phyloP scores from a whole-genome alignment of 30 jellyfish, hydroid and myxozoan genomes.

The Turritopsis rubra region DNA sequence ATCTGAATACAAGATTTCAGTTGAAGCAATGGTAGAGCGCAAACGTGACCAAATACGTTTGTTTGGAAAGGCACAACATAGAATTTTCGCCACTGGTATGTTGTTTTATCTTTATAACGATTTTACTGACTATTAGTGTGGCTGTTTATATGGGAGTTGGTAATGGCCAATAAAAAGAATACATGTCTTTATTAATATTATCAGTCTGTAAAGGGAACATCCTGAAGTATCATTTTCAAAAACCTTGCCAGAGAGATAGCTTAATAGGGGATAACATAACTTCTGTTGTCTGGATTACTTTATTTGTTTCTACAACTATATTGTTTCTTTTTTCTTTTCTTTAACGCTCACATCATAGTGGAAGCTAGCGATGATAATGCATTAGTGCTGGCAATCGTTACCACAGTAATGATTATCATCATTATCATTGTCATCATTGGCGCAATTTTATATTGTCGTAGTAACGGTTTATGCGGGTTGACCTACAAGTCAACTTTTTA shows the following conservation, averaged over 20 bases:
- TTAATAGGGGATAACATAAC: too few relatives aligned
- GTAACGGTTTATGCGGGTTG: neutral
- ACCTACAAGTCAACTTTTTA: conserved; percentile 21
- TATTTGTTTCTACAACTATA: too few relatives aligned
- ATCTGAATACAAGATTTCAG: neutral
- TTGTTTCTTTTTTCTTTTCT: neutral
- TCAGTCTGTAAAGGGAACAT: too few relatives aligned
- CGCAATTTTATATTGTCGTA: neutral
- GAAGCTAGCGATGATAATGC: neutral
- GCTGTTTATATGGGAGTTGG: too few relatives aligned
- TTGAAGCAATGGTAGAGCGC: neutral
- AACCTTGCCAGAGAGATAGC: too few relatives aligned
- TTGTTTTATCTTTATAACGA: too few relatives aligned
- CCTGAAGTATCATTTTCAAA: too few relatives aligned
- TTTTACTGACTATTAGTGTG: too few relatives aligned
- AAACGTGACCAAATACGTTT: neutral
- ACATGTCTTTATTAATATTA: too few relatives aligned
- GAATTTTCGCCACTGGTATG: neutral
- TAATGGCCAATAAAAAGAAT: too few relatives aligned
- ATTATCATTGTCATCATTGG: conserved; percentile 1
- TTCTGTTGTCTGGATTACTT: too few relatives aligned
- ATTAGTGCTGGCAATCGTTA: neutral
- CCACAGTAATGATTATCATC: neutral
- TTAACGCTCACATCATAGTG: neutral
- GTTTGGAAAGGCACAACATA: neutral